These are phyloP conservation scores for Notospermus geniculatus DNA, from an alignment of 1,140 invertebrate genomes.

Conservation along the genomic window DNA sequence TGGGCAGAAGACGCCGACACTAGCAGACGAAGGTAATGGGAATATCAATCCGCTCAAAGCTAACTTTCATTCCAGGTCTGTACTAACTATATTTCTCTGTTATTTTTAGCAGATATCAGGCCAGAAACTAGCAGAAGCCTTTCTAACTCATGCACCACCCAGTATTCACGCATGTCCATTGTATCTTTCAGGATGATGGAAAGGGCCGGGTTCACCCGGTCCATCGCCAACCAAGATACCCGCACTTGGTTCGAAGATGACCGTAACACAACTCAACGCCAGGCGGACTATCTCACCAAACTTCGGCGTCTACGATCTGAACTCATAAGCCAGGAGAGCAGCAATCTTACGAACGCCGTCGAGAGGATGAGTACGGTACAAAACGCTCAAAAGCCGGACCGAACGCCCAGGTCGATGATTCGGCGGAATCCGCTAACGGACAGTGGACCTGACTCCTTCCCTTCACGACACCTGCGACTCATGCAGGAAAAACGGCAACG, in stretches of 20 bases:
- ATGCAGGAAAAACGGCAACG: conserved; percentile 16
- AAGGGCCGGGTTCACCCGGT: conserved; percentile 26
- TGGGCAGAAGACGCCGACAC: too few relatives aligned
- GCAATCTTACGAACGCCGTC: conserved; percentile 36
- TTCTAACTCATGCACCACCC: too few relatives aligned
- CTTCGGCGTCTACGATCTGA: conserved; percentile 37
- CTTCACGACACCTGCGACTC: not conserved
- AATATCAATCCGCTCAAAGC: too few relatives aligned
- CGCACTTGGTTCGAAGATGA: conserved; percentile 30
- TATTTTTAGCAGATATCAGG: too few relatives aligned
- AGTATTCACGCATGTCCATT: not conserved
- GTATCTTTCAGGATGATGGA: conserved; percentile 37
- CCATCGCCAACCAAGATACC: conserved; percentile 15
- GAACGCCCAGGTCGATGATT: not conserved
- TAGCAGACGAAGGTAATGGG: too few relatives aligned
- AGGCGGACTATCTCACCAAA: conserved; percentile 40
- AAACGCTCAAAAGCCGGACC: conserved; percentile 32
- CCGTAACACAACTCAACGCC: conserved; percentile 25
- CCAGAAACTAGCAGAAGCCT: too few relatives aligned
- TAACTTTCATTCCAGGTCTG: too few relatives aligned
- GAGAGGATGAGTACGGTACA: conserved; percentile 37
- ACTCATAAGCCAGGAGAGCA: conserved; percentile 38
- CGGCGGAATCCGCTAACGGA: not conserved
- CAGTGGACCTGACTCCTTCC: not conserved
- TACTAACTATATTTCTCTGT: too few relatives aligned